Percentiles rank a stretch among this genome's conserved stretches.
Evolutionary conservation across 2,113 vertebrate species (phyloP).

Genomic region (Toxotes jaculatrix): DNA sequence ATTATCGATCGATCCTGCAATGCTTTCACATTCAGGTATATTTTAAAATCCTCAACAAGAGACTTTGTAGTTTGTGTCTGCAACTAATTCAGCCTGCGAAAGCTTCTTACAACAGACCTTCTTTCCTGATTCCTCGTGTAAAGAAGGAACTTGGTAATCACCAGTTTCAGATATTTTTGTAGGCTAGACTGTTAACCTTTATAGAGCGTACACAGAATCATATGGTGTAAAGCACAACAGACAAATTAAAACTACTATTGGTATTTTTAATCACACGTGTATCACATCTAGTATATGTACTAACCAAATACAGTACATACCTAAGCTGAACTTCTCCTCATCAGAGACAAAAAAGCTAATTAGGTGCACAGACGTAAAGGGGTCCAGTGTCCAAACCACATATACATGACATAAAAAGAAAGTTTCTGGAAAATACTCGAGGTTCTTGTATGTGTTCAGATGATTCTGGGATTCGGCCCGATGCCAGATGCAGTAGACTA

Average conservation of each 20-base stretch:
- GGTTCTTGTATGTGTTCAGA: constrained; percentile 15
- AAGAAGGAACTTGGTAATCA: neutral
- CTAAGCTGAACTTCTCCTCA: neutral
- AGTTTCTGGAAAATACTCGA: constrained; percentile 3
- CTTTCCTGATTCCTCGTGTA: neutral
- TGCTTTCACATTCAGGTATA: neutral
- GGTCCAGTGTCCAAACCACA: neutral
- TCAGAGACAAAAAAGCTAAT: neutral
- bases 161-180: neutral
- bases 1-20: neutral
- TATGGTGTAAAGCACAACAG: neutral
- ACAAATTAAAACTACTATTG: neutral
- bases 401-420: neutral
- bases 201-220: neutral
- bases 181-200: neutral
- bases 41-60: neutral
- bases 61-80: neutral
- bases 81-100: constrained; percentile 15
- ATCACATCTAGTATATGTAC: too few relatives aligned
- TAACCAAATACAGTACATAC: neutral
- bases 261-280: too few relatives aligned
- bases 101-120: neutral
- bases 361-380: constrained; percentile 6
- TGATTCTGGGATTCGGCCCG: constrained; percentile 16
- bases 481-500: constrained; percentile 23